phyloP scores from a whole-genome alignment of 1,140 invertebrate species.

The Magallana gigas region DNA sequence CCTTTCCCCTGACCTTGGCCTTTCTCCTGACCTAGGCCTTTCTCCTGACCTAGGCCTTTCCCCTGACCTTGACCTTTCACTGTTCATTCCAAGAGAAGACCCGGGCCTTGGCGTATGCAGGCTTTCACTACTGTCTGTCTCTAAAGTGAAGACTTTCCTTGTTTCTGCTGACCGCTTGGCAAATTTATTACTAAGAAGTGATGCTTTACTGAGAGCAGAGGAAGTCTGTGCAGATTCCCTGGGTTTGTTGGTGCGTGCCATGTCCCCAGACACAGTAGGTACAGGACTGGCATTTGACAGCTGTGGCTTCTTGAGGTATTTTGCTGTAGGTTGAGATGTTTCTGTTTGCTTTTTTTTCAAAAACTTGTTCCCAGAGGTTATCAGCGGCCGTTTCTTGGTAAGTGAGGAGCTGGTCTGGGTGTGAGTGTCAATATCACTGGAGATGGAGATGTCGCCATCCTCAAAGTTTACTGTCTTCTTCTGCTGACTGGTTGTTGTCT shows the following conservation, averaged over 20 bases:
- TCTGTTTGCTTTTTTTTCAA: constrained; percentile 65
- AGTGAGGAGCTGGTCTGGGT: constrained; percentile 51
- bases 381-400: constrained; percentile 33
- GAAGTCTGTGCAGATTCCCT: constrained; percentile 50
- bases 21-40: neutral
- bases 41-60: neutral
- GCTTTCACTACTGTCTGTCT: constrained; percentile 63
- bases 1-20: neutral
- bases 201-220: constrained; percentile 62
- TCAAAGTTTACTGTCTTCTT: constrained; percentile 65
- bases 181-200: constrained; percentile 59
- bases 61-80: neutral
- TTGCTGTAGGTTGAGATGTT: constrained; percentile 12
- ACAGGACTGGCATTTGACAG: constrained; percentile 54
- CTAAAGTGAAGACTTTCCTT: constrained; percentile 52
- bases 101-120: constrained; percentile 46
- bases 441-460: constrained; percentile 70
- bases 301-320: constrained; percentile 50
- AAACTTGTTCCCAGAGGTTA: constrained; percentile 64
- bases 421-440: constrained; percentile 59
- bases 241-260: constrained; percentile 39
- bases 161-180: constrained; percentile 50
- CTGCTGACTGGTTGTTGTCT: constrained; percentile 60
- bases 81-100: neutral
- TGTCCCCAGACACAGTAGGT: constrained; percentile 46